Percentiles rank a stretch among this genome's conserved stretches.
phyloP scores from a whole-genome alignment of 2,888 invertebrate species.

The Sesia apiformis region DNA sequence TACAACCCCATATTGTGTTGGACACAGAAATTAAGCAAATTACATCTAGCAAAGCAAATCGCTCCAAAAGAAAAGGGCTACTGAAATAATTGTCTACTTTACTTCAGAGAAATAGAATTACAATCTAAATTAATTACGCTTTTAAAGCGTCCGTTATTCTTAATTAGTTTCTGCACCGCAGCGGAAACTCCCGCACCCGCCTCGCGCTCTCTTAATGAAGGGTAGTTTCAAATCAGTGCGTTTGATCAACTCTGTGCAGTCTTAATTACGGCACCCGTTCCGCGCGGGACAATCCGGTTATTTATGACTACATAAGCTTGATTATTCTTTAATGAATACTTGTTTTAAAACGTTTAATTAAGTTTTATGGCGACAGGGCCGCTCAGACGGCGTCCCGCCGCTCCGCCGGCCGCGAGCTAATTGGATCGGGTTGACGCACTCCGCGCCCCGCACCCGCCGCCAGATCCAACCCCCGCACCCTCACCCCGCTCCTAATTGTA shows the following conservation, averaged over 20 bases:
- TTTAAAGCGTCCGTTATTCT: constrained; percentile 76
- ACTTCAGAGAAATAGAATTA: constrained; percentile 73
- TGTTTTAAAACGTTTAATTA: constrained; percentile 77
- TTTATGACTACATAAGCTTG: constrained; percentile 76
- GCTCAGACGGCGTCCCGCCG: constrained; percentile 65
- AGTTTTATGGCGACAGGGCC: constrained; percentile 75
- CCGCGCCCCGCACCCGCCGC: constrained; percentile 32
- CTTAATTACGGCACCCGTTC: constrained; percentile 74
- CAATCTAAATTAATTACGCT: constrained; percentile 75
- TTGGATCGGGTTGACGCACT: constrained; percentile 71
- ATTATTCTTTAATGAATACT: constrained; percentile 77
- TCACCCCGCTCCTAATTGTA: constrained; percentile 65
- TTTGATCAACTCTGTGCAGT: constrained; percentile 75
- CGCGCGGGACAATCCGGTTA: constrained; percentile 74
- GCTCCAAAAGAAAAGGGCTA: constrained; percentile 70
- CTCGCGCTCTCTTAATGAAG: constrained; percentile 71
- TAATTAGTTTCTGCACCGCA: constrained; percentile 75
- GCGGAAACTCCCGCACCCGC: constrained; percentile 57
- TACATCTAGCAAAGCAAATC: constrained; percentile 66
- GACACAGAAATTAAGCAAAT: constrained; percentile 67
- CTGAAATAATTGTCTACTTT: constrained; percentile 74
- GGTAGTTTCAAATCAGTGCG: constrained; percentile 75
- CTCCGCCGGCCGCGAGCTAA: constrained; percentile 71
- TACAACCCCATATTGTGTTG: constrained; percentile 30
- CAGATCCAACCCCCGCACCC: constrained; percentile 27